These are phyloP conservation scores for Catocala sponsa DNA, from an alignment of 2,888 invertebrate genomes.

Conservation along the genomic window DNA sequence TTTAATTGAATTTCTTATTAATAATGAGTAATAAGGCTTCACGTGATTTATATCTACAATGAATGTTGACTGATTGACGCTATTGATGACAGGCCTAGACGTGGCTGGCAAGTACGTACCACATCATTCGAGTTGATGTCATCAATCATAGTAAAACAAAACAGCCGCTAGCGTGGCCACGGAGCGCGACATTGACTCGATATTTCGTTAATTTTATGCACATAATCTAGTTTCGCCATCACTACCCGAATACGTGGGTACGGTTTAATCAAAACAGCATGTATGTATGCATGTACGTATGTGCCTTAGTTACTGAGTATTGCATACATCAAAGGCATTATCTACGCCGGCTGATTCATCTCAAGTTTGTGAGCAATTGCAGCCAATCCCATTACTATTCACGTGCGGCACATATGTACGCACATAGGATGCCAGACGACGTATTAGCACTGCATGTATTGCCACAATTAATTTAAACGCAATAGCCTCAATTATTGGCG, in stretches of 20 bases:
- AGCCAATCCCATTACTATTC: slow-evolving; percentile 76
- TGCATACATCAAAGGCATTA: slow-evolving; percentile 78
- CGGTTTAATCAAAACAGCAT: slow-evolving; percentile 41
- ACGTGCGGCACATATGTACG: slow-evolving; percentile 67
- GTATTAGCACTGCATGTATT: slow-evolving; percentile 73
- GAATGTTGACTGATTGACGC: background rate
- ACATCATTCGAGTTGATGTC: background rate
- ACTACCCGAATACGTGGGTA: slow-evolving; percentile 18
- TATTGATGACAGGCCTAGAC: background rate
- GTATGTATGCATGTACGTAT: slow-evolving; percentile 45
- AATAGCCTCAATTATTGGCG: slow-evolving; percentile 81
- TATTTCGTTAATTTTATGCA: slow-evolving; percentile 12
- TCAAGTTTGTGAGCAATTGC: slow-evolving; percentile 79
- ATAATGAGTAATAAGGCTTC: too few relatives aligned
- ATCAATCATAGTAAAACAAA: slow-evolving; percentile 6
- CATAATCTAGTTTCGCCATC: slow-evolving; percentile 10
- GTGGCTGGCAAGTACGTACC: background rate
- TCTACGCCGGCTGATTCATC: slow-evolving; percentile 71
- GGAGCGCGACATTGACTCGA: background rate
- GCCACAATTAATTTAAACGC: slow-evolving; percentile 84
- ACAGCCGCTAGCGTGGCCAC: background rate
- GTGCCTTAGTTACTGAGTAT: slow-evolving; percentile 50
- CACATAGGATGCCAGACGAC: slow-evolving; percentile 59
- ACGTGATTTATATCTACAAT: too few relatives aligned
- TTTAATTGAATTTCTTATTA: too few relatives aligned